Evolutionary conservation across 2,888 invertebrate species (phyloP).

Genomic region (Andrena chrysosceles): DNA sequence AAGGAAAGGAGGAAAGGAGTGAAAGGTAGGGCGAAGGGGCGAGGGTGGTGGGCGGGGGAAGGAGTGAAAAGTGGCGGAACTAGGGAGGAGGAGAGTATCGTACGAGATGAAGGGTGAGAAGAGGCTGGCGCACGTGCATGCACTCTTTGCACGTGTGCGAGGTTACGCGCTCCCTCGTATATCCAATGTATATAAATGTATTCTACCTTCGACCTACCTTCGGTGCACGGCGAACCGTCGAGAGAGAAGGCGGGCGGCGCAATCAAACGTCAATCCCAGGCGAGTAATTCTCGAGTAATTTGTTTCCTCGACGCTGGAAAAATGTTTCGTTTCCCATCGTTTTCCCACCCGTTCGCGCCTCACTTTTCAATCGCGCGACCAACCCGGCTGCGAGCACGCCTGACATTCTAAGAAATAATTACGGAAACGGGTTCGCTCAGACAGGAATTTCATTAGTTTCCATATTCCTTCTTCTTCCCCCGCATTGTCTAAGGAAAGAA

Average conservation of each 20-base stretch:
- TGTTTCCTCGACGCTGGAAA: conserved; percentile 67
- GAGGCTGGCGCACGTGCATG: conserved; percentile 40
- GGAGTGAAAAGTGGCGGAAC: conserved; percentile 46
- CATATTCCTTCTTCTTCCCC: conserved; percentile 1
- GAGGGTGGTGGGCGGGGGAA: background rate
- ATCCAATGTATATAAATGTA: conserved; percentile 54
- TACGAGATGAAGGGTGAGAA: conserved; percentile 66
- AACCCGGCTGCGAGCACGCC: conserved; percentile 6
- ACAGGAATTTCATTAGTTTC: conserved; percentile 40
- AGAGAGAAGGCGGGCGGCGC: conserved; percentile 60
- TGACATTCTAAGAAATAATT: conserved; percentile 55
- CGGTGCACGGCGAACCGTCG: conserved; percentile 22
- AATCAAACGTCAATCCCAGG: conserved; percentile 82
- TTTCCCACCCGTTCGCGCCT: conserved; percentile 44
- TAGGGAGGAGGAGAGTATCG: conserved; percentile 53
- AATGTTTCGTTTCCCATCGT: conserved; percentile 58
- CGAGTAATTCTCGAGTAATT: conserved; percentile 79
- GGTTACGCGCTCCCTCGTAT: conserved; percentile 46
- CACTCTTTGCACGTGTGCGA: conserved; percentile 24
- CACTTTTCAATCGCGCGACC: conserved; percentile 53
- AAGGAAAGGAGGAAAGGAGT: conserved; percentile 29
- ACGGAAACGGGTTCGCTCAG: conserved; percentile 34
- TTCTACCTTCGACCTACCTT: conserved; percentile 61
- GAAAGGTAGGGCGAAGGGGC: conserved; percentile 5
- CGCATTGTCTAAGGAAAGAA: conserved; percentile 17